These are phyloP conservation scores for Mesopsocus fuscifrons DNA, from an alignment of 2,888 invertebrate species.

Conservation along the genomic window DNA sequence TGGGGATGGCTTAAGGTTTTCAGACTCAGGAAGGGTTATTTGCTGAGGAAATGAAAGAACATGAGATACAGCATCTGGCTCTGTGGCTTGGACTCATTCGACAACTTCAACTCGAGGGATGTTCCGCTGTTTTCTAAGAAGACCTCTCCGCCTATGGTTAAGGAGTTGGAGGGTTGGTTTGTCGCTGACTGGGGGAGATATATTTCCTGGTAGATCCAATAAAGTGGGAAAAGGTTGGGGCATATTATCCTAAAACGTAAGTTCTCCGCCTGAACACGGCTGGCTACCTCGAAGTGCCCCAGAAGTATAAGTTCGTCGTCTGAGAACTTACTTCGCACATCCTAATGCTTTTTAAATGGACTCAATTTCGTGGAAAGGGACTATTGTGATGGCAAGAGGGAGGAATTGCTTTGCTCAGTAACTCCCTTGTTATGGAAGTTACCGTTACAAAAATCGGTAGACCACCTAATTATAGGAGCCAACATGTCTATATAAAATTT, in stretches of 20 bases:
- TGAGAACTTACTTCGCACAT: too few relatives aligned
- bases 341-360: too few relatives aligned
- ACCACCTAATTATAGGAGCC: too few relatives aligned
- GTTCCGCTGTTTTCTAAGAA: not conserved
- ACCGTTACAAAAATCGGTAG: too few relatives aligned
- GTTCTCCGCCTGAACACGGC: too few relatives aligned
- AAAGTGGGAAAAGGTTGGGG: not conserved
- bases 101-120: slow-evolving; percentile 9
- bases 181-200: not conserved
- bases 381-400: too few relatives aligned
- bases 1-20: not conserved
- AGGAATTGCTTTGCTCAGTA: too few relatives aligned
- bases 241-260: not conserved
- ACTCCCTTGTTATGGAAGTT: too few relatives aligned
- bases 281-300: too few relatives aligned
- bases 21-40: not conserved
- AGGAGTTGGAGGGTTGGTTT: not conserved
- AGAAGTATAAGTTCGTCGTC: too few relatives aligned
- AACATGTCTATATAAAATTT: too few relatives aligned
- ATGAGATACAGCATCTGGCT: slow-evolving; percentile 10
- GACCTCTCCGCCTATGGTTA: not conserved
- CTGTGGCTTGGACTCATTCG: slow-evolving; percentile 10
- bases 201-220: not conserved
- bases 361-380: too few relatives aligned
- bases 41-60: not conserved